Percentiles rank a stretch among this genome's conserved stretches.
phyloP scores from a whole-genome alignment of 1,140 invertebrate genomes.

The Harlomillsia oculata region DNA sequence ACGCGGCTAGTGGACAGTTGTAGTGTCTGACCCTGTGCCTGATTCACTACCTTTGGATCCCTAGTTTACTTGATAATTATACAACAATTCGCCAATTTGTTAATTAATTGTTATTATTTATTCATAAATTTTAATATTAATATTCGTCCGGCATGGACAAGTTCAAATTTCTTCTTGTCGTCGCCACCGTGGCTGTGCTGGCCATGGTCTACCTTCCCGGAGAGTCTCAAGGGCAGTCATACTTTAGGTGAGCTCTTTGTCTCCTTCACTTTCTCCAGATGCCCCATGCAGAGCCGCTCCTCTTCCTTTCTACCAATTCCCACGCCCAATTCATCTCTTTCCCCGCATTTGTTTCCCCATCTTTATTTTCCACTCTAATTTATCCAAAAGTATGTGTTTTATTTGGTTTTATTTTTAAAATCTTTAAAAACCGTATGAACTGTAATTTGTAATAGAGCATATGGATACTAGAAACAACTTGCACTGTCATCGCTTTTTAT shows the following conservation, averaged over 20 bases:
- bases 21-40: background rate
- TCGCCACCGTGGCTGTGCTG: constrained; percentile 27
- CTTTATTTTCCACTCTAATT: background rate
- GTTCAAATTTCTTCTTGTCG: constrained; percentile 30
- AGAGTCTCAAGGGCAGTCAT: constrained; percentile 32
- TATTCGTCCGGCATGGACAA: constrained; percentile 33
- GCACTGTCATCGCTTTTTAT: too few species aligned
- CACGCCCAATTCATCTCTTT: background rate
- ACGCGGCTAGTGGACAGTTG: background rate
- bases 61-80: too few species aligned
- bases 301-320: background rate
- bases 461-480: too few species aligned
- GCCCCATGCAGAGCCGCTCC: background rate
- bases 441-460: too few species aligned
- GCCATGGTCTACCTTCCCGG: constrained; percentile 30
- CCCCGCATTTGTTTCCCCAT: background rate
- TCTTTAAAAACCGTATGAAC: background rate
- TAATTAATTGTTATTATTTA: too few species aligned
- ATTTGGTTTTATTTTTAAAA: background rate
- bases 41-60: background rate
- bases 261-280: background rate
- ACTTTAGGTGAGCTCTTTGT: constrained; percentile 31
- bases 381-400: background rate
- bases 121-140: too few species aligned
- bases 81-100: too few species aligned